Percentiles rank a stretch among this genome's conserved stretches.
Conservation (phyloP, 1,140 invertebrate species). For the Melipona quadrifasciata region DNA sequence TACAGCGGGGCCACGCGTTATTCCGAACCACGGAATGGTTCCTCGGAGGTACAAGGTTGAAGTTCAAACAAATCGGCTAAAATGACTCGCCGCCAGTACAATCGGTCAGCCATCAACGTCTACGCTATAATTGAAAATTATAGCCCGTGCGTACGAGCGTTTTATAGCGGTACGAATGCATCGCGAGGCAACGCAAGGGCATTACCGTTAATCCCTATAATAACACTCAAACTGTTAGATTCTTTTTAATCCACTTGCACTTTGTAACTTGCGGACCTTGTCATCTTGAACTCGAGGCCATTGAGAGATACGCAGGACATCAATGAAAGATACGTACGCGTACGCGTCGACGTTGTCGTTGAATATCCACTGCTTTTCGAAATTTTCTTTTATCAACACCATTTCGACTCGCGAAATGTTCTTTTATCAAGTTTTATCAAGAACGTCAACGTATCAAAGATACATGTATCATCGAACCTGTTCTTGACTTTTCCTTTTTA, state of each 20-base stretch:
- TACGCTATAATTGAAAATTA: slow-evolving; percentile 51
- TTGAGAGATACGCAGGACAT: not conserved
- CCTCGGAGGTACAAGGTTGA: slow-evolving; percentile 16
- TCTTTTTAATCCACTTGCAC: not conserved
- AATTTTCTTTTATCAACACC: too few species aligned
- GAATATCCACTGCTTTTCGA: too few species aligned
- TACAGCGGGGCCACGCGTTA: not conserved
- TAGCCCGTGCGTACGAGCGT: slow-evolving; percentile 23
- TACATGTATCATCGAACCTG: too few species aligned
- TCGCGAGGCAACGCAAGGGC: not conserved
- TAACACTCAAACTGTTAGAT: slow-evolving; percentile 18
- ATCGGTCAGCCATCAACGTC: slow-evolving; percentile 32
- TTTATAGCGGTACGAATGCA: slow-evolving; percentile 20
- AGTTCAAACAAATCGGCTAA: slow-evolving; percentile 28
- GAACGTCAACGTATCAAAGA: too few species aligned
- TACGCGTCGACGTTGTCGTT: too few species aligned
- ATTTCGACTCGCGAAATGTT: too few species aligned
- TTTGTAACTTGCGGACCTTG: not conserved
- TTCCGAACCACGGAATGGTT: not conserved
- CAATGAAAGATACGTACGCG: too few species aligned
- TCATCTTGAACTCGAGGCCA: not conserved
- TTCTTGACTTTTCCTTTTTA: too few species aligned
- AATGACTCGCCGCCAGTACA: slow-evolving; percentile 18
- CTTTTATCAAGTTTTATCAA: too few species aligned
- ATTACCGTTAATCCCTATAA: slow-evolving; percentile 36